Percentiles rank a stretch among this genome's conserved stretches.
Evolutionary conservation across 2,888 invertebrate species (phyloP).

Genomic region (Drosophila austrosaltans): DNA sequence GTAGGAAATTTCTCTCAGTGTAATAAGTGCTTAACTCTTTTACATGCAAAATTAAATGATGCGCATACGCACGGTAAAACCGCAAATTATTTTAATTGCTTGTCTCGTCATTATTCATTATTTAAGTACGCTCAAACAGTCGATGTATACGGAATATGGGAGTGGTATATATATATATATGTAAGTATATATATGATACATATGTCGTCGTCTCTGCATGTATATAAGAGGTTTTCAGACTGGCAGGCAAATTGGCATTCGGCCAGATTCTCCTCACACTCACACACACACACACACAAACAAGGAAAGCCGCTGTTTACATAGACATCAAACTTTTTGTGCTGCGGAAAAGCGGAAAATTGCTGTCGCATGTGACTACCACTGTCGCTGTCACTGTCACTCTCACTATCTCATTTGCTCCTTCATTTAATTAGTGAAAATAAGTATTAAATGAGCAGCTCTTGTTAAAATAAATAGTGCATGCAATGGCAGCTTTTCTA

Average conservation of each 20-base stretch:
- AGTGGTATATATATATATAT: constrained; percentile 31
- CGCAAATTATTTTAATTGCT: constrained; percentile 83
- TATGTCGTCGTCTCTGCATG: background rate
- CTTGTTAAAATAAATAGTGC: constrained; percentile 79
- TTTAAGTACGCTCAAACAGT: constrained; percentile 77
- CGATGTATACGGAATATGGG: constrained; percentile 47
- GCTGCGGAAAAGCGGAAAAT: constrained; percentile 68
- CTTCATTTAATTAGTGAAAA: constrained; percentile 77
- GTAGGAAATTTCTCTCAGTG: constrained; percentile 54
- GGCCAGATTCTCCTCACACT: constrained; percentile 40
- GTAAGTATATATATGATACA: constrained; percentile 9
- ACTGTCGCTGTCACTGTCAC: constrained; percentile 17
- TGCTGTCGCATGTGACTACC: constrained; percentile 46
- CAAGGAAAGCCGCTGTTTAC: constrained; percentile 76
- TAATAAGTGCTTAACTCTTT: constrained; percentile 77
- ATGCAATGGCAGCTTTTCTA: constrained; percentile 62
- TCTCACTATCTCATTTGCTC: constrained; percentile 24
- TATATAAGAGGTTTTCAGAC: constrained; percentile 35
- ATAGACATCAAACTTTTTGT: constrained; percentile 73
- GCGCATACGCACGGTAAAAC: constrained; percentile 82
- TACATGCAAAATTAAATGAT: constrained; percentile 81
- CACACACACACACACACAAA: constrained; percentile 51
- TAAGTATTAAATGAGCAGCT: constrained; percentile 77
- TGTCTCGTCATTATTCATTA: constrained; percentile 83
- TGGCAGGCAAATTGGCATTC: constrained; percentile 49